A percentile compares a stretch with the other conserved stretches of the same genome.
These are phyloP conservation scores for Batillaria attramentaria DNA, from an alignment of 1,140 invertebrate genomes.

Conservation along the genomic window DNA sequence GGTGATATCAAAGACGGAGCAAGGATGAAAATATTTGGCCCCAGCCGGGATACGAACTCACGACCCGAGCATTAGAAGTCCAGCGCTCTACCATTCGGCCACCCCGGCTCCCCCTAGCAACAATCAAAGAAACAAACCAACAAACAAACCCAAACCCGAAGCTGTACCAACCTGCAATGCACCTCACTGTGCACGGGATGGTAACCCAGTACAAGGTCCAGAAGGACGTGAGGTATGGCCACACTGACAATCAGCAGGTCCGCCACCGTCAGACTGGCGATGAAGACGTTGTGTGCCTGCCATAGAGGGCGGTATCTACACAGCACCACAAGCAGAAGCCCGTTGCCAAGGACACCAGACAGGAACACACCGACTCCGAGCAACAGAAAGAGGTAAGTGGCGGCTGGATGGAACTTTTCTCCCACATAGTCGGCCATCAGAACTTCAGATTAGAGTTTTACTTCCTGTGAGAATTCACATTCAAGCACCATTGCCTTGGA, in stretches of 20 bases:
- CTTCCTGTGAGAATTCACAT: too few species aligned
- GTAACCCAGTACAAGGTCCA: not conserved
- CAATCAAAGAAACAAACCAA: too few species aligned
- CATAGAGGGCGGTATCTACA: not conserved
- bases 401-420: not conserved
- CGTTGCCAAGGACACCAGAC: slow-evolving; percentile 4
- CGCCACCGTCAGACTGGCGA: not conserved
- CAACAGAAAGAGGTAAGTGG: not conserved
- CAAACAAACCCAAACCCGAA: too few species aligned
- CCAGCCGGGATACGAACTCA: too few species aligned
- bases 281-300: slow-evolving; percentile 7
- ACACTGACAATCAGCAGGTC: not conserved
- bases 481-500: too few species aligned
- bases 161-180: not conserved
- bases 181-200: not conserved
- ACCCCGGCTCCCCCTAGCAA: too few species aligned
- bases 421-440: too few species aligned
- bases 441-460: too few species aligned
- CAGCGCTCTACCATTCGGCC: too few species aligned
- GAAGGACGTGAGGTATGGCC: not conserved
- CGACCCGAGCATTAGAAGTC: too few species aligned
- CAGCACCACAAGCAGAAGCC: not conserved
- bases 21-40: too few species aligned
- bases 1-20: too few species aligned
- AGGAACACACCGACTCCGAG: not conserved